Conservation (phyloP, 1,140 invertebrate species). For the Cherax destructor region DNA sequence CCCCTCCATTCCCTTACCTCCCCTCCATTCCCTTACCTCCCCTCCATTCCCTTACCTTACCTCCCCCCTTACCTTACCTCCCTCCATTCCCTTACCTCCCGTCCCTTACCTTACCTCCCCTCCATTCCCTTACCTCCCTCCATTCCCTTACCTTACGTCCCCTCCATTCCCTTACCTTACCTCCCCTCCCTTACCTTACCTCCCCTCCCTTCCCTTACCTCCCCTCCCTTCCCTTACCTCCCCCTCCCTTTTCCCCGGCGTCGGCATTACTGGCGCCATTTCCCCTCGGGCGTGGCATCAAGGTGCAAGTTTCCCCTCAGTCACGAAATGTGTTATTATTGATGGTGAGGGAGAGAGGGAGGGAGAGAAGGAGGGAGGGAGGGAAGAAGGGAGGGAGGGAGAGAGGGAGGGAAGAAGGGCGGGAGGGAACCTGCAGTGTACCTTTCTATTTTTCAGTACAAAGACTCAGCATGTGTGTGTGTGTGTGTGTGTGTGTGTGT, state of each 20-base stretch:
- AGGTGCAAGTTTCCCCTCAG: background rate
- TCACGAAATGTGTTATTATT: background rate
- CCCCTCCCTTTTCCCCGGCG: background rate
- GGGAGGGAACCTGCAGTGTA: too few relatives aligned
- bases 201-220: background rate
- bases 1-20: background rate
- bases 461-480: too few relatives aligned
- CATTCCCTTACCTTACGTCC: background rate
- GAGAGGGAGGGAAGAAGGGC: too few relatives aligned
- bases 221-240: background rate
- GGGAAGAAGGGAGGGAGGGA: background rate
- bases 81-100: background rate
- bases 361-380: background rate
- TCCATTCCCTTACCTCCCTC: too few relatives aligned
- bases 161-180: background rate
- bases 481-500: too few relatives aligned
- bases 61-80: too few relatives aligned
- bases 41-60: too few relatives aligned
- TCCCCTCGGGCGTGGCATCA: slow-evolving; percentile 28
- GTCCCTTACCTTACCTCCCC: background rate
- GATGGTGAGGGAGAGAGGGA: background rate
- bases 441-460: too few relatives aligned
- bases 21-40: background rate
- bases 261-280: background rate
- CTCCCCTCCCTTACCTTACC: too few relatives aligned